Evolutionary conservation across 2,888 invertebrate species (phyloP).

Genomic region (Platerodrilus igneus): DNA sequence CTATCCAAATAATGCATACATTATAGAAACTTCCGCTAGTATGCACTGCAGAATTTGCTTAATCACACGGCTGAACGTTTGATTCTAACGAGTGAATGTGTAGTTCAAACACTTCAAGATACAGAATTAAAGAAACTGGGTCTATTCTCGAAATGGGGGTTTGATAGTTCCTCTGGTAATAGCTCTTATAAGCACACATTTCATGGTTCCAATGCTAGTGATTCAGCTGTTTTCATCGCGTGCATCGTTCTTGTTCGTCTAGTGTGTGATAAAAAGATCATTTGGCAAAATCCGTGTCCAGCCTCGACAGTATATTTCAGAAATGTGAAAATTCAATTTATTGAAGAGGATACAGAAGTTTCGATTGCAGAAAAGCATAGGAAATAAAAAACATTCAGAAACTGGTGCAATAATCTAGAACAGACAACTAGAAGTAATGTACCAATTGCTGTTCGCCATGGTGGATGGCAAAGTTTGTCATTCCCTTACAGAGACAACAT

Average conservation of each 20-base stretch:
- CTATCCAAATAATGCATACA: conserved; percentile 30
- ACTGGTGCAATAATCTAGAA: conserved; percentile 11
- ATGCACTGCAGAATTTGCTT: conserved; percentile 28
- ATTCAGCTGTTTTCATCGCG: conserved; percentile 32
- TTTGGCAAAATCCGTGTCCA: conserved; percentile 35
- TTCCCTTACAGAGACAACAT: conserved; percentile 19
- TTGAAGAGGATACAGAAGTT: conserved; percentile 30
- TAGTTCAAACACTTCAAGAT: conserved; percentile 1
- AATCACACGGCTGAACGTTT: conserved; percentile 26
- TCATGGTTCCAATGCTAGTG: conserved; percentile 27
- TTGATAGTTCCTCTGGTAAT: conserved; percentile 28
- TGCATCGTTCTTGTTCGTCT: conserved; percentile 34
- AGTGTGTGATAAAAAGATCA: conserved; percentile 23
- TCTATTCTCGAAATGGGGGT: conserved; percentile 18
- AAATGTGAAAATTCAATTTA: conserved; percentile 33
- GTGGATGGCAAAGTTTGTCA: conserved; percentile 30
- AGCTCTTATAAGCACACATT: conserved; percentile 30
- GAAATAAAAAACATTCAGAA: conserved; percentile 17
- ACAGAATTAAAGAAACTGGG: conserved; percentile 12
- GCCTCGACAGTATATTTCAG: conserved; percentile 33
- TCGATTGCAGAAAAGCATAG: conserved; percentile 20
- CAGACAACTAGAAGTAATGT: conserved; percentile 14
- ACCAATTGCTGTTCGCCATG: conserved; percentile 27
- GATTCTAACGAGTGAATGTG: background rate
- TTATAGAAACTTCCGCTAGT: conserved; percentile 24